Evolutionary conservation across 2,113 vertebrate species (phyloP).

Genomic region (Notiomystis cincta): DNA sequence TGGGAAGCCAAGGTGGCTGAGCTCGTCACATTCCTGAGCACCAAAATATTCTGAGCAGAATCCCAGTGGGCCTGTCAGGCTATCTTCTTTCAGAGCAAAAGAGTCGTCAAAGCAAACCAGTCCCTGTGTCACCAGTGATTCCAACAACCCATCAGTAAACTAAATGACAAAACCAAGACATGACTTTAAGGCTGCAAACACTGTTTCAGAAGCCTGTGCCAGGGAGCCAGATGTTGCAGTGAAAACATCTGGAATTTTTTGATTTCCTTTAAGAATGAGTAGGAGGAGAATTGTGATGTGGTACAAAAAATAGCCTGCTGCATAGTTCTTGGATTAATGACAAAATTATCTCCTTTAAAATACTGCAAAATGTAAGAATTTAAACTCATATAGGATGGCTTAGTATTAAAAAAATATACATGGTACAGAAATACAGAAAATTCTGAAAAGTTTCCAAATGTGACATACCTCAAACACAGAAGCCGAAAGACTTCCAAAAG

Average conservation of each 20-base stretch:
- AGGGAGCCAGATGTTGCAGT: conserved; percentile 54
- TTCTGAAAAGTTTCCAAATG: conserved; percentile 20
- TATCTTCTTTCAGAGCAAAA: conserved; percentile 15
- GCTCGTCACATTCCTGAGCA: conserved; percentile 46
- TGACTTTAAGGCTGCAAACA: conserved; percentile 19
- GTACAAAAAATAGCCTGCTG: conserved; percentile 45
- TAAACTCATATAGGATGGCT: not conserved
- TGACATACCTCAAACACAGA: conserved; percentile 8
- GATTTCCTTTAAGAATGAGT: conserved; percentile 46
- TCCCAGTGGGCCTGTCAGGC: not conserved
- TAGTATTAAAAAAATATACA: not conserved
- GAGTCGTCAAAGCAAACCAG: not conserved
- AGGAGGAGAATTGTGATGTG: conserved; percentile 61
- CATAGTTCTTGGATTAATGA: conserved; percentile 44
- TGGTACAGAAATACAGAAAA: not conserved
- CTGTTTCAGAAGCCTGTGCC: conserved; percentile 35
- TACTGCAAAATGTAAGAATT: not conserved
- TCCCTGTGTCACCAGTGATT: conserved; percentile 4
- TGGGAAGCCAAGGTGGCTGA: conserved; percentile 55
- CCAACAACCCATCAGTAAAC: not conserved
- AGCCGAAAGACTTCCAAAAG: not conserved
- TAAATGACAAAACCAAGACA: conserved; percentile 55
- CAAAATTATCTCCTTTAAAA: conserved; percentile 47
- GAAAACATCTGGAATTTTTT: conserved; percentile 45
- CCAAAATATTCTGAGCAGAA: not conserved